A percentile compares a stretch with the other conserved stretches of the same genome.
Evolutionary conservation across 2,113 vertebrate genomes (phyloP).

Genomic region (Seriola aureovittata): DNA sequence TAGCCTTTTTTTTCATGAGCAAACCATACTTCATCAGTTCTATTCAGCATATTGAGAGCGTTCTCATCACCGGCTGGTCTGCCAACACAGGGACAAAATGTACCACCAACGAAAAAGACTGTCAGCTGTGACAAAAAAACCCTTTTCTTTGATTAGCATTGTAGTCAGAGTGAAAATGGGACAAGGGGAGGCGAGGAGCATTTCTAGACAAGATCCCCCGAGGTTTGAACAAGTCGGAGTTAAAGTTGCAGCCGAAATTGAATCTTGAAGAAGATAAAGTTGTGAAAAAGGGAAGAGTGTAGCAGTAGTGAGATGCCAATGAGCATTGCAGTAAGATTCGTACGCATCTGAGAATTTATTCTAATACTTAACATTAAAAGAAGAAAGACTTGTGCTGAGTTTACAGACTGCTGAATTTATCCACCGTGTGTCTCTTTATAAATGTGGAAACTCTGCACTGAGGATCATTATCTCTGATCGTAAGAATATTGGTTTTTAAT

Average conservation of each 20-base stretch:
- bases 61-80: constrained; percentile 20
- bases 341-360: background rate
- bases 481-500: constrained; percentile 24
- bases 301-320: background rate
- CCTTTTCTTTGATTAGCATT: constrained; percentile 40
- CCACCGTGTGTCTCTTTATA: background rate
- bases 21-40: constrained; percentile 36
- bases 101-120: constrained; percentile 13
- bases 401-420: background rate
- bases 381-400: background rate
- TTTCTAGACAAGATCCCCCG: constrained; percentile 44
- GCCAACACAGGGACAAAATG: constrained; percentile 22
- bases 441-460: constrained; percentile 4
- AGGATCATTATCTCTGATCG: background rate
- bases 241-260: constrained; percentile 29
- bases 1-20: constrained; percentile 1
- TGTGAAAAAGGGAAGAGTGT: constrained; percentile 3
- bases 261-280: constrained; percentile 6
- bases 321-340: background rate
- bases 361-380: background rate
- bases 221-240: constrained; percentile 38
- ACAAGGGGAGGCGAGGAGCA: constrained; percentile 20
- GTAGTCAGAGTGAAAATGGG: constrained; percentile 46
- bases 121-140: constrained; percentile 42
- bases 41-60: constrained; percentile 43